These are phyloP conservation scores for Enteromius treurensis DNA, from an alignment of 2,797 vertebrate genomes.

Conservation along the genomic window DNA sequence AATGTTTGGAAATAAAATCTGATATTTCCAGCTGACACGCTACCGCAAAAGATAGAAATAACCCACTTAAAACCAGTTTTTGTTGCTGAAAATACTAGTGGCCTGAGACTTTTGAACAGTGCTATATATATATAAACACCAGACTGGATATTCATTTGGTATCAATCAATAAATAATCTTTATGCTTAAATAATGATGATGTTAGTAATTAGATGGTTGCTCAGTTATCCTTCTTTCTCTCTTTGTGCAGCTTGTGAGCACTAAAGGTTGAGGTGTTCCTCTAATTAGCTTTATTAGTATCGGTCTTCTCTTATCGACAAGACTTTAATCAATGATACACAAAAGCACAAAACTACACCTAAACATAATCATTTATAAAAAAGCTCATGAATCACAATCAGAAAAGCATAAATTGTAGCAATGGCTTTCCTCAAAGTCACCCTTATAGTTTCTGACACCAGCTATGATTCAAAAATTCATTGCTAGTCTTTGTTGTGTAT, in stretches of 20 bases:
- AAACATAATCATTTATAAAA: background rate
- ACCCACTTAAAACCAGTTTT: no score
- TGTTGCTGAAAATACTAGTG: no score
- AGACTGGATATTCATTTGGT: background rate
- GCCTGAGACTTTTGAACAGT: no score
- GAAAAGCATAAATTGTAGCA: background rate
- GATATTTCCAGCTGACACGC: no score
- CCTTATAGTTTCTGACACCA: background rate
- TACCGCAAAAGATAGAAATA: no score
- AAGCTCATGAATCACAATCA: background rate
- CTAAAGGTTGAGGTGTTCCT: background rate
- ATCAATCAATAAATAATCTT: conserved; percentile 3
- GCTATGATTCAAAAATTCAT: background rate
- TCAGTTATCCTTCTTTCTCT: background rate
- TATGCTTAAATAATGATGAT: conserved; percentile 23
- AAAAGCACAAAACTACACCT: background rate
- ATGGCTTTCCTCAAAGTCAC: conserved; percentile 6
- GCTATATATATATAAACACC: background rate
- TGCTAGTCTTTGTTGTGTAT: conserved; percentile 4
- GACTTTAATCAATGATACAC: background rate
- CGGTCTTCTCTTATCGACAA: background rate
- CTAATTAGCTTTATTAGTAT: conserved; percentile 30
- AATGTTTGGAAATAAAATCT: no score
- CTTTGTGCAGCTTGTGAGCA: background rate
- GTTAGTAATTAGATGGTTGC: conserved; percentile 32